Evolutionary conservation across 2,888 invertebrate species (phyloP).

Genomic region (Calameuta idolon): DNA sequence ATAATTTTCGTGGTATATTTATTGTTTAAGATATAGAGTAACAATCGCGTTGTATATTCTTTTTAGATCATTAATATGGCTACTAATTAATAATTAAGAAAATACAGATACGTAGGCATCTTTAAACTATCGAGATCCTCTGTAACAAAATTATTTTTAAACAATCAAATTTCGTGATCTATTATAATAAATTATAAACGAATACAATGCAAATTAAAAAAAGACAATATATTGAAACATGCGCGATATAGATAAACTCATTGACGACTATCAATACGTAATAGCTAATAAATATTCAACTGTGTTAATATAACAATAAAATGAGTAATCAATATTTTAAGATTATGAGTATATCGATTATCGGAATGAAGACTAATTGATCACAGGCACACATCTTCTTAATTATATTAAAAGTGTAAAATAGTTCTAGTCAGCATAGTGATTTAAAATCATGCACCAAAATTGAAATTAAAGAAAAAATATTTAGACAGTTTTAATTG

Average conservation of each 20-base stretch:
- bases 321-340: too few species aligned
- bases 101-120: background rate
- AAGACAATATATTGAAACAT: background rate
- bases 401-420: too few species aligned
- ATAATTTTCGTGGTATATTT: background rate
- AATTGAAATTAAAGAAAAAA: too few species aligned
- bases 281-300: background rate
- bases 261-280: background rate
- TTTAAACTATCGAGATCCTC: background rate
- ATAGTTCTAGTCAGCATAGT: too few species aligned
- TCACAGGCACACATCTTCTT: too few species aligned
- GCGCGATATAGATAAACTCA: background rate
- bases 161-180: background rate
- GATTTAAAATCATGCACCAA: too few species aligned
- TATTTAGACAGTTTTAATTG: too few species aligned
- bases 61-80: too few species aligned
- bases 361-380: too few species aligned
- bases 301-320: background rate
- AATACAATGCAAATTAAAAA: background rate
- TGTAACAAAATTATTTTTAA: background rate
- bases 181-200: background rate
- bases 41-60: too few species aligned
- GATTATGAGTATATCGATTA: too few species aligned
- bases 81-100: background rate
- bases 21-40: too few species aligned